Conservation (phyloP, 2,113 vertebrate species). For the Butorides virescens region DNA sequence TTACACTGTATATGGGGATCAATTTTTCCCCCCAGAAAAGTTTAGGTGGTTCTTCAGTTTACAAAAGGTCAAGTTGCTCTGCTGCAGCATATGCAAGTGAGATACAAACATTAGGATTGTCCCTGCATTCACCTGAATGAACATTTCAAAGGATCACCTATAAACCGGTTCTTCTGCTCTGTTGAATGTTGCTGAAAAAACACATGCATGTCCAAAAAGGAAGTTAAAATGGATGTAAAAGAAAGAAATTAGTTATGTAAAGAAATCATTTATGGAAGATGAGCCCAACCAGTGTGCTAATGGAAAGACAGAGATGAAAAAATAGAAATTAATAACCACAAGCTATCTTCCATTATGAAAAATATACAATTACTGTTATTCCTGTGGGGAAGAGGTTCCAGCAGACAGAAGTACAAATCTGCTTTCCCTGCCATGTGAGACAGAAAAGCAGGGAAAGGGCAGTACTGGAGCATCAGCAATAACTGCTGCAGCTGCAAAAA, state of each 20-base stretch:
- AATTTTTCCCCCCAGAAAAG: neutral
- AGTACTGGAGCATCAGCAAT: neutral
- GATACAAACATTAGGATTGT: neutral
- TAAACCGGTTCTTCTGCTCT: neutral
- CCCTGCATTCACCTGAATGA: neutral
- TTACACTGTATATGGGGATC: neutral
- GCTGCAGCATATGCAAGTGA: neutral
- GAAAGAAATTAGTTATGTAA: neutral
- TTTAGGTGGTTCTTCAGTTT: neutral
- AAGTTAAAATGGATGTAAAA: neutral
- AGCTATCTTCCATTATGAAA: neutral
- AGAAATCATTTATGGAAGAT: neutral
- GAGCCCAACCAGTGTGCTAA: neutral
- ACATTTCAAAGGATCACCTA: neutral
- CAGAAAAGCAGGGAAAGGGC: neutral
- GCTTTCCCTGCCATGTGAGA: neutral
- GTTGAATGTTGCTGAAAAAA: neutral
- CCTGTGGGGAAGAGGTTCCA: neutral
- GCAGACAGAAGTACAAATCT: neutral
- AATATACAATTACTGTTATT: neutral
- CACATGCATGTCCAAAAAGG: neutral
- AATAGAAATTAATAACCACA: neutral
- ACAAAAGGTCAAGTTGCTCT: neutral
- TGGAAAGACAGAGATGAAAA: neutral
- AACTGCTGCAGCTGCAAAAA: slow-evolving; percentile 28